These are phyloP conservation scores for Nannospalax galili DNA, from an alignment of 2,113 vertebrate species.

Conservation along the genomic window DNA sequence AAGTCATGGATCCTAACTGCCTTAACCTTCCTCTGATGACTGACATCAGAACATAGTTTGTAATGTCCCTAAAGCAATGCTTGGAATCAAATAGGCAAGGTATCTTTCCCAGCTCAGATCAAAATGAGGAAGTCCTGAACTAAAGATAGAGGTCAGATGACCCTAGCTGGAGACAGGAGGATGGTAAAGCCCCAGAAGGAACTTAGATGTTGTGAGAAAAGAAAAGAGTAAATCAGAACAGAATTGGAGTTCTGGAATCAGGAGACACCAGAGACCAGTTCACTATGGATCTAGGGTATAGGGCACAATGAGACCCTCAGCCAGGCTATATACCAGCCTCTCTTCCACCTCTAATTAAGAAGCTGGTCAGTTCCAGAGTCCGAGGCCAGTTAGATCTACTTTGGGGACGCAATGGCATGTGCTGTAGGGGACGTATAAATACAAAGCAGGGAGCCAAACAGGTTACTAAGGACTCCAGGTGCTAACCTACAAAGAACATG, in stretches of 20 bases:
- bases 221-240: not conserved
- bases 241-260: not conserved
- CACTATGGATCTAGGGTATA: fast-evolving
- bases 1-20: not conserved
- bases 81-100: not conserved
- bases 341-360: not conserved
- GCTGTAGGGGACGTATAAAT: not conserved
- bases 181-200: not conserved
- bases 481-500: not conserved
- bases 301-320: too few species aligned
- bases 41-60: not conserved
- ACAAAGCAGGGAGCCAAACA: not conserved
- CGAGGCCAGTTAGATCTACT: not conserved
- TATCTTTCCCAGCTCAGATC: not conserved
- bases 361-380: not conserved
- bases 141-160: not conserved
- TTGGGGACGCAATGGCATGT: not conserved
- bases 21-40: not conserved
- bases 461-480: not conserved
- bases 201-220: not conserved
- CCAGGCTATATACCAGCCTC: fast-evolving
- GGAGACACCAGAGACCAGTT: not conserved
- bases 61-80: not conserved
- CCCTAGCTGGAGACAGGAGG: not conserved
- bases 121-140: not conserved